phyloP scores from a whole-genome alignment of 2,113 vertebrate species.

The Indri indri region DNA sequence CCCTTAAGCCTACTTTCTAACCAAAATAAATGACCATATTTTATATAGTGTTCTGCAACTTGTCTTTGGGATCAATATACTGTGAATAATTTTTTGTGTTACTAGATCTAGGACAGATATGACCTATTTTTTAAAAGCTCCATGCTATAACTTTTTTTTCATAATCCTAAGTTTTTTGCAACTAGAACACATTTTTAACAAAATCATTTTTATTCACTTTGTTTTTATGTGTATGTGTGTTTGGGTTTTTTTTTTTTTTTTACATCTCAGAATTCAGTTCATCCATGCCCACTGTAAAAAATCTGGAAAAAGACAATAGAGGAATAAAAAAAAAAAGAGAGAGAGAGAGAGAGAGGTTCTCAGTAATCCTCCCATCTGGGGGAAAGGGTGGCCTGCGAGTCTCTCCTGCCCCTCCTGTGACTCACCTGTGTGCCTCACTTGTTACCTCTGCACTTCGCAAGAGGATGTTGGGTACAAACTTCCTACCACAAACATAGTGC shows the following conservation, averaged over 20 bases:
- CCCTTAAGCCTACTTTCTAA: not conserved
- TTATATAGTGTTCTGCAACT: not conserved
- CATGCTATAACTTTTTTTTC: not conserved
- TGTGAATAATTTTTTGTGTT: not conserved
- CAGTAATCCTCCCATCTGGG: not conserved
- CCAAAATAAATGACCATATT: not conserved
- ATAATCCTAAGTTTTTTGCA: too few relatives aligned
- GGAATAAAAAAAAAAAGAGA: not conserved
- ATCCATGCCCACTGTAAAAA: not conserved
- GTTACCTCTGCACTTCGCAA: not conserved
- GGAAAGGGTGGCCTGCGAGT: rapidly evolving
- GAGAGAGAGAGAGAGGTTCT: not conserved
- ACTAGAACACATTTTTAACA: not conserved
- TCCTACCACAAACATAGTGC: not conserved
- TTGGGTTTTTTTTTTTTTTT: not conserved
- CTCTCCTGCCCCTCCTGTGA: not conserved
- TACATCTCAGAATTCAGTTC: not conserved
- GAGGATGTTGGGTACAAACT: too few relatives aligned
- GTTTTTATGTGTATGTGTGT: not conserved
- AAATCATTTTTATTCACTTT: not conserved
- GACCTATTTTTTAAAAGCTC: not conserved
- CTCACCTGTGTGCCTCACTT: too few relatives aligned
- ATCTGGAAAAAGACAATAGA: not conserved
- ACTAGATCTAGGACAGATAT: not conserved
- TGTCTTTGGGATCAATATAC: not conserved